Percentiles rank a stretch among this genome's conserved stretches.
Evolutionary conservation across 1,140 invertebrate species (phyloP).

Genomic region (Aphis craccivora): DNA sequence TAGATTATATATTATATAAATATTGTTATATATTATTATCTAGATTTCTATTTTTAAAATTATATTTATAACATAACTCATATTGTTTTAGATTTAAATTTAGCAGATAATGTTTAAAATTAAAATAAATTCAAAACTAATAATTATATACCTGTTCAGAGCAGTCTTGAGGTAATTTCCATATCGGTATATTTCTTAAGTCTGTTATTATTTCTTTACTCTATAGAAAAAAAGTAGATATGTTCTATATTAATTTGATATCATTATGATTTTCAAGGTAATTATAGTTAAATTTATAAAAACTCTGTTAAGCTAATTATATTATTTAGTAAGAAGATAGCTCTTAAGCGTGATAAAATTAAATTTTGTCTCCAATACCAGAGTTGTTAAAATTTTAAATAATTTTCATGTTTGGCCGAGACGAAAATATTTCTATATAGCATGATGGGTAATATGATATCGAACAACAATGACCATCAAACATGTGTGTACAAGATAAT

Average conservation of each 20-base stretch:
- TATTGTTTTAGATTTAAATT: background rate
- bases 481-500: background rate
- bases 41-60: background rate
- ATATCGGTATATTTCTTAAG: slow-evolving; percentile 47
- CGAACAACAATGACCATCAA: background rate
- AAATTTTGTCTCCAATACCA: background rate
- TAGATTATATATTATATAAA: too few relatives aligned
- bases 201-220: slow-evolving; percentile 43
- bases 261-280: background rate
- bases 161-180: slow-evolving; percentile 47
- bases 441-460: background rate
- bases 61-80: background rate
- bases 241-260: background rate
- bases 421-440: background rate
- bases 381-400: background rate
- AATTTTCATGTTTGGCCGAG: background rate
- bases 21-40: too few relatives aligned
- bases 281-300: background rate
- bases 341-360: background rate
- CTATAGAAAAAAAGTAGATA: background rate
- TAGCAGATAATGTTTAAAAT: background rate
- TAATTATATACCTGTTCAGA: slow-evolving; percentile 39
- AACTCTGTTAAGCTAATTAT: background rate
- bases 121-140: background rate
- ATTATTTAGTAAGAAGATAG: background rate